Conservation (phyloP, 1,140 invertebrate species). For the Drosophila trapezifrons region DNA sequence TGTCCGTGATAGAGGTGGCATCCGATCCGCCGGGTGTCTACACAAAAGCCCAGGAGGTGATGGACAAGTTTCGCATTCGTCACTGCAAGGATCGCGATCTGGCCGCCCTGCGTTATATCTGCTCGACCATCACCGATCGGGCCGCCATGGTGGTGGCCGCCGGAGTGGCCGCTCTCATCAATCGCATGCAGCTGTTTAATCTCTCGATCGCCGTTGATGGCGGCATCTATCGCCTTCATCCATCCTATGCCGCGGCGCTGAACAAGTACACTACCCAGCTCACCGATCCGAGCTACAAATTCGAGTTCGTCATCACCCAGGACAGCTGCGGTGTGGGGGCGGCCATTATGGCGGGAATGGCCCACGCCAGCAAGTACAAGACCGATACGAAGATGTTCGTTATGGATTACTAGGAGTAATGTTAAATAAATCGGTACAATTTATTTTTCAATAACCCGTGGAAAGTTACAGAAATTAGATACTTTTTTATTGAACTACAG, state of each 20-base stretch:
- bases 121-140: slow-evolving; percentile 93
- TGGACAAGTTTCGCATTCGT: slow-evolving; percentile 92
- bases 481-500: no score
- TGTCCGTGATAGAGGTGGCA: slow-evolving; percentile 98
- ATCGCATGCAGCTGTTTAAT: slow-evolving; percentile 93
- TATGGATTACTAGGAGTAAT: slow-evolving; percentile 21
- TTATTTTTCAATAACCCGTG: neutral
- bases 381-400: slow-evolving; percentile 29
- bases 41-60: slow-evolving; percentile 92
- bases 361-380: slow-evolving; percentile 26
- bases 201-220: slow-evolving; percentile 98
- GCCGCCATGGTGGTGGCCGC: slow-evolving; percentile 96
- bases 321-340: slow-evolving; percentile 66
- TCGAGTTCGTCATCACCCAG: slow-evolving; percentile 50
- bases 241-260: slow-evolving; percentile 78
- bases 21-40: slow-evolving; percentile 91
- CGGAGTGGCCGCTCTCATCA: slow-evolving; percentile 91
- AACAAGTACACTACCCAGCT: slow-evolving; percentile 29
- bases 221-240: slow-evolving; percentile 98
- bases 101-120: slow-evolving; percentile 94
- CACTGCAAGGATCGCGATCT: slow-evolving; percentile 93
- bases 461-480: neutral
- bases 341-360: slow-evolving; percentile 59
- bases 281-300: slow-evolving; percentile 14
- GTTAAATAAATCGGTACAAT: neutral